Base-by-base conservation (phyloP, 2,888 invertebrate genomes). In the Coronaproctus castanopsis region DNA sequence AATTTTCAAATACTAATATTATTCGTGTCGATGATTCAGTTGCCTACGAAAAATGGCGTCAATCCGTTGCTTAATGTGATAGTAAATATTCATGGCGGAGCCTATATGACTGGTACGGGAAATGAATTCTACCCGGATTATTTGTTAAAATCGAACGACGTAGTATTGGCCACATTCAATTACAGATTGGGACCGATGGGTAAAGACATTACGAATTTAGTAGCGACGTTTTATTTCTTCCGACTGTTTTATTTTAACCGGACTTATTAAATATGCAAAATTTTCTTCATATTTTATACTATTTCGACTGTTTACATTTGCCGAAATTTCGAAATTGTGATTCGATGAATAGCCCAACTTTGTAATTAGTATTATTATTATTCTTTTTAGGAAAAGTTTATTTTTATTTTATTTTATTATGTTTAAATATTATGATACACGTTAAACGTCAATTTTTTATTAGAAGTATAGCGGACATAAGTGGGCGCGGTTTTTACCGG, bases 61-160 rank as follows among this genome's bases (percentile, higher is more conserved):
- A 62, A 61, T 21, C 61, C 64, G 10, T 59, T 69, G 51, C 64
- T 72, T 52, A 72, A 74, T 50, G 69, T 69, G 3, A 62, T 69
- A 58, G 67, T 68, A 3, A 68, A 63, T 58, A 66, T 69, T 50
- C 68, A 69, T 56, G 68, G 68, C 21, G 69, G 68, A 5, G 66
- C 65, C 2, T 68, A 67, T 58, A 65, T 62, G 56, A 65, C 58
- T 21, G 67, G 65, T 5, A 24, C 61, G 48, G 67, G 67, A 1
- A 57, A 62, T 19, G 14, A 54, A 14, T 58, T 61, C 24, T 66
- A 65, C 57, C 67, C 68, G 2, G 64, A 66, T 24, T 67, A 64
- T 54, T 57, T 69, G 5, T 54, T 69, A 20, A 66, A 67, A 49
- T 19, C 22, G 2, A 63, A 65, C 20, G 67, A 67, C 54, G 61